Percentiles rank a stretch among this genome's conserved stretches.
Evolutionary conservation across 1,140 invertebrate genomes (phyloP).

Genomic region (Drosophila takahashii): DNA sequence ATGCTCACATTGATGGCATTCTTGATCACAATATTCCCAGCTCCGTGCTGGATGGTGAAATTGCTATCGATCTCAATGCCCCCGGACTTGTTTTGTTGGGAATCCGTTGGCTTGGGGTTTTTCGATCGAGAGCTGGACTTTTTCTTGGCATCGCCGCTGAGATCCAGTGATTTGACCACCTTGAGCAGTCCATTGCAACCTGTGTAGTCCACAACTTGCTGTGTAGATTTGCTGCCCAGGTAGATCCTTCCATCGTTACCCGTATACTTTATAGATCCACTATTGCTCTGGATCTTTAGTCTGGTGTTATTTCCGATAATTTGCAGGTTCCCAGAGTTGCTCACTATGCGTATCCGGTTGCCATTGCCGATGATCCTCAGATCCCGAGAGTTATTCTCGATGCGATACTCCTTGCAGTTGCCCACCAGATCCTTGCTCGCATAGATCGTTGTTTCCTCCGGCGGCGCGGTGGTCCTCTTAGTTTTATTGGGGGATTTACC

Average conservation of each 20-base stretch:
- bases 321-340: constrained; percentile 63
- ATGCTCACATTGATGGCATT: constrained; percentile 81
- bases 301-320: constrained; percentile 74
- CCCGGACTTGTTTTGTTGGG: neutral
- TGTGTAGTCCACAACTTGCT: constrained; percentile 73
- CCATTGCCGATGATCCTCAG: constrained; percentile 77
- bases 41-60: constrained; percentile 58
- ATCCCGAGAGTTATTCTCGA: constrained; percentile 69
- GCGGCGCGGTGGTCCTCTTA: constrained; percentile 24
- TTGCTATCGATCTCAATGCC: constrained; percentile 63
- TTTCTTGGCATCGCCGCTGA: constrained; percentile 29
- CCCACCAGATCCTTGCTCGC: constrained; percentile 72
- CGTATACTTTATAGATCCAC: constrained; percentile 66
- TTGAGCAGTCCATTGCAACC: constrained; percentile 79
- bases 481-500: constrained; percentile 36
- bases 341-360: constrained; percentile 71
- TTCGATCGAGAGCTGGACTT: constrained; percentile 39
- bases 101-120: constrained; percentile 1
- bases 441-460: constrained; percentile 28
- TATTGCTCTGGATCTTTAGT: constrained; percentile 72
- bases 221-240: constrained; percentile 65
- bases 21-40: constrained; percentile 77
- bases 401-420: constrained; percentile 79
- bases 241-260: constrained; percentile 81
- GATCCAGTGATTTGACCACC: constrained; percentile 68